Conservation (phyloP, 2,888 invertebrate genomes). For the Microdon myrmicae region DNA sequence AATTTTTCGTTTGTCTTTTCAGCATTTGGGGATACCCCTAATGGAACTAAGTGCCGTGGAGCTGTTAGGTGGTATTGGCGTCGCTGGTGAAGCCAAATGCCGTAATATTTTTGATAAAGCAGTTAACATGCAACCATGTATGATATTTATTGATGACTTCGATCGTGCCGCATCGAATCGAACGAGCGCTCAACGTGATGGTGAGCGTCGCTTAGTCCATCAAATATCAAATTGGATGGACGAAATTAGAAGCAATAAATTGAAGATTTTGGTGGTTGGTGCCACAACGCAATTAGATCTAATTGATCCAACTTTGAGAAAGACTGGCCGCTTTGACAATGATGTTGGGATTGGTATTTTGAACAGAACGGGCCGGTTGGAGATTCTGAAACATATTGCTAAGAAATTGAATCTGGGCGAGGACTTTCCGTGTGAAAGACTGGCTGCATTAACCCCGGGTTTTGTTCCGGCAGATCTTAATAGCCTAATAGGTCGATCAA, state of each 20-base stretch:
- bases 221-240: conserved; percentile 92
- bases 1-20: conserved; percentile 31
- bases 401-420: conserved; percentile 75
- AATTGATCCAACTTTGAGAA: conserved; percentile 89
- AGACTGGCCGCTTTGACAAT: conserved; percentile 92
- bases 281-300: conserved; percentile 94
- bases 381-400: conserved; percentile 81
- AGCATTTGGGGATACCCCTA: conserved; percentile 86
- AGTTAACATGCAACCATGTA: conserved; percentile 80
- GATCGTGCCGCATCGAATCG: too few species aligned
- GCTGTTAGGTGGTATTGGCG: conserved; percentile 92
- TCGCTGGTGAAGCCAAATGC: conserved; percentile 94
- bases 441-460: conserved; percentile 91
- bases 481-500: conserved; percentile 87
- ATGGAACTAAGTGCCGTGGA: conserved; percentile 92
- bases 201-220: conserved; percentile 95
- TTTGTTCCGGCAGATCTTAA: conserved; percentile 97
- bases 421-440: conserved; percentile 76
- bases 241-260: conserved; percentile 64
- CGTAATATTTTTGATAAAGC: conserved; percentile 91
- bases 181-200: conserved; percentile 89
- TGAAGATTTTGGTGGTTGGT: conserved; percentile 80
- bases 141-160: conserved; percentile 95
- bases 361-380: conserved; percentile 80
- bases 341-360: conserved; percentile 96